Percentiles rank a stretch among this genome's conserved stretches.
These are phyloP conservation scores for Gandaritis pyraliata DNA, from an alignment of 2,888 invertebrate species.

Conservation along the genomic window DNA sequence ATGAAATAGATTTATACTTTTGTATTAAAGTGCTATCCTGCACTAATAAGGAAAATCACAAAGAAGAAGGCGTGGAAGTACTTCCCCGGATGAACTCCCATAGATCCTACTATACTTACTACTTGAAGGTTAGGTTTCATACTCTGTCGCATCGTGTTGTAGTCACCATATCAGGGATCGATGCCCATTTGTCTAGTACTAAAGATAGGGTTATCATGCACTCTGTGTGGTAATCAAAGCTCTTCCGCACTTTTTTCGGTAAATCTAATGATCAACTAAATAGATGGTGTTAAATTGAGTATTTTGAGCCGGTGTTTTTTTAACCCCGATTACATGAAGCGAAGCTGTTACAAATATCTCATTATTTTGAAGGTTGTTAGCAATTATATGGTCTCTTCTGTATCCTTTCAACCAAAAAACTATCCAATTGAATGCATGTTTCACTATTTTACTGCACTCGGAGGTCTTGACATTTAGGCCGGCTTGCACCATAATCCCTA, in stretches of 20 bases:
- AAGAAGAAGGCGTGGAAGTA: too few species aligned
- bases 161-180: neutral
- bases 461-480: too few species aligned
- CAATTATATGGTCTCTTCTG: conserved; percentile 32
- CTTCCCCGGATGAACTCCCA: too few species aligned
- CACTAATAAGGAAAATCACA: too few species aligned
- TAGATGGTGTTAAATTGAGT: conserved; percentile 72
- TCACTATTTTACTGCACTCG: too few species aligned
- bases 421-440: too few species aligned
- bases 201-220: conserved; percentile 49
- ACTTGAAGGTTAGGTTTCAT: too few species aligned
- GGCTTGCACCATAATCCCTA: too few species aligned
- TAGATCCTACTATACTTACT: too few species aligned
- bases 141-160: too few species aligned
- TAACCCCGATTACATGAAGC: conserved; percentile 42
- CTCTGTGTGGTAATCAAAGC: conserved; percentile 62
- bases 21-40: too few species aligned
- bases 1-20: too few species aligned
- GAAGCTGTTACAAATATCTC: conserved; percentile 41
- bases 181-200: conserved; percentile 14
- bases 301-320: conserved; percentile 60
- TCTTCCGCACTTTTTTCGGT: conserved; percentile 63
- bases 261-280: conserved; percentile 54
- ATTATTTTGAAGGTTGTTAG: conserved; percentile 41
- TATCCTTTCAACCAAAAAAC: neutral